Base-by-base conservation (phyloP, 2,113 vertebrate genomes). In the Tor tambroides region DNA sequence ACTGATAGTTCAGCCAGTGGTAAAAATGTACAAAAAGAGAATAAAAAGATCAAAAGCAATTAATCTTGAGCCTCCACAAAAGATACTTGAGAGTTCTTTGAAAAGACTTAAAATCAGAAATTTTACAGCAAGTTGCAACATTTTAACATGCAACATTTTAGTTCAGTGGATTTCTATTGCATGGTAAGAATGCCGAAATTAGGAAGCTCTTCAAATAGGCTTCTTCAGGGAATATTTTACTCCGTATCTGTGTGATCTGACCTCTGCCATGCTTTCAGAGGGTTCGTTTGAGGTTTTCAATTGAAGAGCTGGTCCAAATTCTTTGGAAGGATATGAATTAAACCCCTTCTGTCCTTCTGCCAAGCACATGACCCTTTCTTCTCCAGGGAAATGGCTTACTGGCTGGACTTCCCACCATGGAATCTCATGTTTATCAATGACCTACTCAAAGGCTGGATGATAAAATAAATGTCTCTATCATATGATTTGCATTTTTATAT, bases 61-160 rank as follows among this genome's bases (percentile, higher is more conserved):
- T 86, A 10, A 83, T 85, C 65, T 67, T 59, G 84, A 91, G 67
- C 4, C 72, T 32, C 82, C n/a, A 82, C 72, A 84, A 77, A 78
- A 72, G 51, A 85, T 11, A 30, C 35, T 14, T 35, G 15, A 32
- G 26, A 30, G 23, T 86, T 51, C 26, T 90, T 85, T 67, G 15
- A 88, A 43, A 38, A 71, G 1, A 5, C 71, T 71, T 8, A 9
- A 79, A 71, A 32, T n/a, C 75, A 54, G 38, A 59, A 49, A 59
- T 49, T 77, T 7, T 56, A 8, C 56, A 17, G 69, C 1, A 8
- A 74, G 11, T 69, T 28, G 17, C 7, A 78, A 71, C 26, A 28
- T 49, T 80, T 72, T 69, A 51, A n/a, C n/a, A n/a, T 21, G 4
- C 7, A 78, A 71, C 26, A 28, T 49, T 80, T 72, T 69, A 51